Base-by-base conservation (phyloP, 2,888 invertebrate genomes). In the Lasioglossum morio region DNA sequence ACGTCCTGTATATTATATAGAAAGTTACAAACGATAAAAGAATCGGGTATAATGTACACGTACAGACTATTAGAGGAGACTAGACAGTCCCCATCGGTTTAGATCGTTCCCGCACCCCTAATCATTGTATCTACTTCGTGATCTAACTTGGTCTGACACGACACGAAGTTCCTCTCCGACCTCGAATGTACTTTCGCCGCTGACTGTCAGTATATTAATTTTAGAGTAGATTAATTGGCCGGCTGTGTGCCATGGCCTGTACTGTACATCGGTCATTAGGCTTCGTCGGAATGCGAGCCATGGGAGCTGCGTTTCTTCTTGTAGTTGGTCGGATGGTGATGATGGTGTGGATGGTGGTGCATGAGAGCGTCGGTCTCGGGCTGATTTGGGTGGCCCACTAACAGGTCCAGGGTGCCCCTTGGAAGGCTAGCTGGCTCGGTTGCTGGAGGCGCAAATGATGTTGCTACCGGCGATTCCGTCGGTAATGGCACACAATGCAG, bases 221-320 rank as follows among this genome's bases (percentile, higher is more conserved):
- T n/a, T n/a, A n/a, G n/a, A n/a, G n/a, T n/a, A n/a, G n/a, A n/a
- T n/a, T 19, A 37, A 69, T 37, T 34, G 23, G 66, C 34, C 34
- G 1, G 66, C 8, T 19, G 10, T 4, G 37, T 30, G 30, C 16
- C 57, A 1, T 8, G 63, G 27, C 30, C 63, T 30, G 63, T 63
- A 30, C 75, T 43, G 72, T 30, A 78, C 79, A 73, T 79, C 73
- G 81, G 79, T 72, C 74, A 82, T 94, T 94, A 94, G 93, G 94
- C 94, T 90, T 94, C 94, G 88, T 94, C 94, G 87, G 93, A 91
- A 79, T 94, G 93, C 72, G 94, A 94, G 84, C 93, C 90, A 82
- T 94, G 94, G 72, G 94, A 94, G 84, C 93, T 94, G 70, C 94
- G 94, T 92, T 94, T 94, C 91, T 94, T 94, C 90, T 94, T 94